phyloP scores from a whole-genome alignment of 2,888 invertebrate species.

The Drosophila neonasuta region DNA sequence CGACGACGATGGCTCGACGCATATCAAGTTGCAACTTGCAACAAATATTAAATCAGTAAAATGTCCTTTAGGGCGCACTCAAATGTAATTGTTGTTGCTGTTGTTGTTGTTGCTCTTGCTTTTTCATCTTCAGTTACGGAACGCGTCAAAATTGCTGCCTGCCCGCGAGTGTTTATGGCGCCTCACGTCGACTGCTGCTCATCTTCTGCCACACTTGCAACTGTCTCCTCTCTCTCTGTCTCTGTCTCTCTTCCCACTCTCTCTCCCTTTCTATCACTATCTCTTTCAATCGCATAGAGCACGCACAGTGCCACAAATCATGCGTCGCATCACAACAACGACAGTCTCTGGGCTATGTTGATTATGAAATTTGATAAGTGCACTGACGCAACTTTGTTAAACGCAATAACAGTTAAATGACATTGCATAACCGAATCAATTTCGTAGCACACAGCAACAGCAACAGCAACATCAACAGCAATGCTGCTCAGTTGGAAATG shows the following conservation, averaged over 20 bases:
- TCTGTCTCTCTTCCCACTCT: background rate
- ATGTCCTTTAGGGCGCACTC: conserved; percentile 74
- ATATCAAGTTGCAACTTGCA: conserved; percentile 75
- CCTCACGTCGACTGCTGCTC: background rate
- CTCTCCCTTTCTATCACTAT: background rate
- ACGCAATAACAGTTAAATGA: background rate
- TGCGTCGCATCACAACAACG: background rate
- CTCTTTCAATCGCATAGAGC: background rate
- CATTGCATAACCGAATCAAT: background rate
- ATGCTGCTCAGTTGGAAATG: background rate
- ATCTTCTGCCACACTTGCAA: too few species aligned
- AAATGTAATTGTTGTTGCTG: conserved; percentile 67
- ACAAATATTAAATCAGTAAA: conserved; percentile 76
- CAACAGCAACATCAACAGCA: background rate
- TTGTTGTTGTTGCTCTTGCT: conserved; percentile 23
- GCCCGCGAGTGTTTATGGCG: conserved; percentile 71
- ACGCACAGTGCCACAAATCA: conserved; percentile 40
- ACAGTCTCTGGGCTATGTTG: background rate
- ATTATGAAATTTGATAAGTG: conserved; percentile 1
- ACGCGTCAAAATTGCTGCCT: conserved; percentile 68
- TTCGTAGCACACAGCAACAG: background rate
- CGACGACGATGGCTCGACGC: conserved; percentile 42
- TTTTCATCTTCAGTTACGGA: conserved; percentile 64
- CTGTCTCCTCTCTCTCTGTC: conserved; percentile 1
- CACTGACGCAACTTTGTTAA: background rate